Percentiles rank a stretch among this genome's conserved stretches.
These are phyloP conservation scores for Emmelina monodactyla DNA, from an alignment of 2,888 invertebrate genomes.

Conservation along the genomic window DNA sequence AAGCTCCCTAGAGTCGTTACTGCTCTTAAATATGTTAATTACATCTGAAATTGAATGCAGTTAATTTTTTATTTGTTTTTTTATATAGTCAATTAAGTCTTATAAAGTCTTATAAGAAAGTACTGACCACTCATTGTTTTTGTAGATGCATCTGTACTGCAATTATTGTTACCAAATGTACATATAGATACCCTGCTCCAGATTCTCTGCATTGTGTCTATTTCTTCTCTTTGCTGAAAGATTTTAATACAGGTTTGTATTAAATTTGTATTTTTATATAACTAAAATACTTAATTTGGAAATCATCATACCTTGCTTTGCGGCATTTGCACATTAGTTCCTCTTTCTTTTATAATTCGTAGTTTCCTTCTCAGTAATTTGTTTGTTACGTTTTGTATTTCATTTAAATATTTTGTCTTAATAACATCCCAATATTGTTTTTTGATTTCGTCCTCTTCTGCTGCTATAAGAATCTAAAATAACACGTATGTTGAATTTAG, in stretches of 20 bases:
- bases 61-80: neutral
- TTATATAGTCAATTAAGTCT: neutral
- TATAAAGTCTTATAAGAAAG: too few relatives aligned
- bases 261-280: neutral
- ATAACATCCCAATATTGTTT: slow-evolving; percentile 51
- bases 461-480: slow-evolving; percentile 41
- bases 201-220: slow-evolving; percentile 53
- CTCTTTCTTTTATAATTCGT: slow-evolving; percentile 48
- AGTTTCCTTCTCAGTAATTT: slow-evolving; percentile 36
- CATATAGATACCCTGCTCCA: slow-evolving; percentile 56
- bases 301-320: slow-evolving; percentile 40
- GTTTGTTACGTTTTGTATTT: slow-evolving; percentile 24
- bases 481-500: too few relatives aligned
- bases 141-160: slow-evolving; percentile 36
- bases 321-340: slow-evolving; percentile 53
- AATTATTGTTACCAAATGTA: slow-evolving; percentile 35
- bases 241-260: neutral
- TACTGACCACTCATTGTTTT: too few relatives aligned
- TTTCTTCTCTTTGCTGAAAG: slow-evolving; percentile 53
- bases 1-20: slow-evolving; percentile 68
- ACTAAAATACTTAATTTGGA: too few relatives aligned
- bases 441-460: slow-evolving; percentile 55
- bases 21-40: slow-evolving; percentile 46
- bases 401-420: slow-evolving; percentile 40
- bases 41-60: slow-evolving; percentile 29